Base-by-base conservation (phyloP, 2,888 invertebrate genomes). In the Ophion ventricosus region DNA sequence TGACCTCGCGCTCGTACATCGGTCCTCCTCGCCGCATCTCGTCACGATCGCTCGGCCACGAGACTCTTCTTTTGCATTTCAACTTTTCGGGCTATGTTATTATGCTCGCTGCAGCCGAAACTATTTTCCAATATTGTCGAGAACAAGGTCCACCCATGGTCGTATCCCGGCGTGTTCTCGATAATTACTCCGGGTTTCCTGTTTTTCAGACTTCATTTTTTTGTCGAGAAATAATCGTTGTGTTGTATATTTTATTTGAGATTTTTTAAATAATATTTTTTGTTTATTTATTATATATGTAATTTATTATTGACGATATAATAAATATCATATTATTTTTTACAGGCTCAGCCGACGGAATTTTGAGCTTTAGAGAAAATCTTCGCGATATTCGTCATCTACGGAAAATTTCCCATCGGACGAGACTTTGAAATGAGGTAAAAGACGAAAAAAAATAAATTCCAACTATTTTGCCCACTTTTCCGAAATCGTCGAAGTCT, bases 1-100 rank as follows among this genome's bases (percentile, higher is more conserved):
- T 67, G 72, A 56, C 64, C 72, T 72, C 79, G 56, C 61, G 56
- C 43, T 61, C 23, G 11, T 66, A 54, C 26, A 78, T 72, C 70
- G 79, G 40, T 40, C 23, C 59, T 49, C 14, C 49, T 14, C 17
- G 17, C 49, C 26, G n/a, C 80, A 43, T 73, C 14, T 59, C 57
- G 49, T 23, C 69, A 49, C 49, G 74, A 43, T 56, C n/a, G 43
- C 40, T 8, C 54, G 10, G 26, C 14, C 54, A 17, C 10, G 40
- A 66, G 49, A 43, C 29, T 64, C 77, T 74, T 49, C 80, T 76
- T 81, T 84, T 70, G 75, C 78, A 79, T 84, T 72, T 75, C 78
- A 35, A 29, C 59, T 76, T 80, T 72, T 72, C 57, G 66, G 57
- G 23, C 63, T 49, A 23, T 59, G 43, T 64, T 77, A 66, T 63